phyloP scores from a whole-genome alignment of 2,888 invertebrate species.

The Amaurobius ferox region DNA sequence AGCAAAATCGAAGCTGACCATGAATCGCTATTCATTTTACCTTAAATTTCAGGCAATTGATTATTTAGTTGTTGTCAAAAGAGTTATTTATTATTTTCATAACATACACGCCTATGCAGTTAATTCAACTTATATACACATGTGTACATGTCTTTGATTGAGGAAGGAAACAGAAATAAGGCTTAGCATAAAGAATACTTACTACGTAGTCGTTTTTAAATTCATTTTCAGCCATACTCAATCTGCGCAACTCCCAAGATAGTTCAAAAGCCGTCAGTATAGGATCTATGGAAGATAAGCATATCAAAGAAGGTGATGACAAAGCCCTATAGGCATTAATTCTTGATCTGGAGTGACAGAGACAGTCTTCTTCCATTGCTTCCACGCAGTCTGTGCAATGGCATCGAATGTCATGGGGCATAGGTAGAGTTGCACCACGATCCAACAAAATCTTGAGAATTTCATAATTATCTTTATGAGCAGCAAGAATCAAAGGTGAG shows the following conservation, averaged over 20 bases:
- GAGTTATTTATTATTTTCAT: no score
- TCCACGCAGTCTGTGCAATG: conserved; percentile 97
- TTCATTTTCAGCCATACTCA: conserved; percentile 97
- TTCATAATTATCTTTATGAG: conserved; percentile 98
- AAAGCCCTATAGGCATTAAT: conserved; percentile 98
- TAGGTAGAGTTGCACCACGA: conserved; percentile 93
- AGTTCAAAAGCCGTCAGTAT: conserved; percentile 98
- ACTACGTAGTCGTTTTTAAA: conserved; percentile 89
- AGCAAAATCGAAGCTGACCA: no score
- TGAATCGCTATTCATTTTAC: no score
- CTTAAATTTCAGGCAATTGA: no score
- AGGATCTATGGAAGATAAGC: conserved; percentile 97
- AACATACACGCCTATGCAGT: no score
- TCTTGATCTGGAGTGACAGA: conserved; percentile 95
- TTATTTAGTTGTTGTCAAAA: no score
- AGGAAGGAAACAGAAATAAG: no score
- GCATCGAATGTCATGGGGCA: conserved; percentile 95
- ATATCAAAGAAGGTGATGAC: conserved; percentile 96
- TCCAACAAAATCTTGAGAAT: conserved; percentile 98
- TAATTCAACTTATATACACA: no score
- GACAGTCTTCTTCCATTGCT: conserved; percentile 92
- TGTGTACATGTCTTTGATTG: no score
- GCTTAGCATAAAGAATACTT: no score
- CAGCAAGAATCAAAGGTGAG: conserved; percentile 97
- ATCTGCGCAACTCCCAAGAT: conserved; percentile 95